Percentiles rank a stretch among this genome's conserved stretches.
Conservation (phyloP, 2,797 vertebrate species). For the Natrix natrix region DNA sequence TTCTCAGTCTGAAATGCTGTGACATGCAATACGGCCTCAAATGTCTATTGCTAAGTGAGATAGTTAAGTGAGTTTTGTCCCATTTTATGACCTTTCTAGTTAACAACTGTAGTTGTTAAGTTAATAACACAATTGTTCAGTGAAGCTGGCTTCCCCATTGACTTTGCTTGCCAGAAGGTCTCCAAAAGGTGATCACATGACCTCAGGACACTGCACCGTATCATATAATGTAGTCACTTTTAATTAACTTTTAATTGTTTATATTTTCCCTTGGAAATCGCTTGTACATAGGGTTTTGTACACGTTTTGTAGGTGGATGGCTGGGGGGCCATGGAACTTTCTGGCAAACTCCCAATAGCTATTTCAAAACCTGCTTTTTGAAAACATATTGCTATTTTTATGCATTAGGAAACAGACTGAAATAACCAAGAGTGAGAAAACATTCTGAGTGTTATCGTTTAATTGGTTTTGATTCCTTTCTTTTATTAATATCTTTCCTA, state of each 20-base stretch:
- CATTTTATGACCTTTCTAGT: not conserved
- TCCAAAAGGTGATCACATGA: not conserved
- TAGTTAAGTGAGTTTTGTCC: not conserved
- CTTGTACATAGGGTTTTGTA: not conserved
- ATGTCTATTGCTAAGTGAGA: not conserved
- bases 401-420: constrained; percentile 8
- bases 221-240: not conserved
- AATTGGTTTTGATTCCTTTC: constrained; percentile 52
- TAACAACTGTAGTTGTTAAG: not conserved
- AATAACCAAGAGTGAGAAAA: constrained; percentile 37
- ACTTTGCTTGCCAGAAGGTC: not conserved
- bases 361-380: not conserved
- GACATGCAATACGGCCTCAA: not conserved
- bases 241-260: not conserved
- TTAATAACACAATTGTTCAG: not conserved
- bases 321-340: not conserved
- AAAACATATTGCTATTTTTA: not conserved
- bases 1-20: not conserved
- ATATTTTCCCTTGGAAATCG: not conserved
- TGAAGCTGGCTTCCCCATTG: not conserved
- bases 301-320: not conserved
- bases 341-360: not conserved
- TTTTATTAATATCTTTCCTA: constrained; percentile 41
- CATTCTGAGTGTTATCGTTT: constrained; percentile 39
- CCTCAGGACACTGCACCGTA: not conserved